phyloP scores from a whole-genome alignment of 2,113 vertebrate species.

The Apistogramma diplotaenia region DNA sequence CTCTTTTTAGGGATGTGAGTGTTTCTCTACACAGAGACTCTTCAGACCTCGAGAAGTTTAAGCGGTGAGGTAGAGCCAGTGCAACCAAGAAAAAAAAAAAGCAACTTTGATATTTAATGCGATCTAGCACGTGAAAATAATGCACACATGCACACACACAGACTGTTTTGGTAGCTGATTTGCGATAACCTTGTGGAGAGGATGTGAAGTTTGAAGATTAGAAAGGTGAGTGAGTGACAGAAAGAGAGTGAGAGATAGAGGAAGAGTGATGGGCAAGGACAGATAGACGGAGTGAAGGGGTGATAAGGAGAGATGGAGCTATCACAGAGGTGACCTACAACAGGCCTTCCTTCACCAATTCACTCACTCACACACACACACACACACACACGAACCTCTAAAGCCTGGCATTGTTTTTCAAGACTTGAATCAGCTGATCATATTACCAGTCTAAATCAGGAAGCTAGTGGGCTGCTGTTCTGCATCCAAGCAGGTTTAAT shows the following conservation, averaged over 20 bases:
- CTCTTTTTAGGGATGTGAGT: slow-evolving; percentile 7
- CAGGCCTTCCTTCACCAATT: slow-evolving; percentile 36
- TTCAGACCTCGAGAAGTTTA: slow-evolving; percentile 34
- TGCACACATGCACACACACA: neutral
- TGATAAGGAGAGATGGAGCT: slow-evolving; percentile 68
- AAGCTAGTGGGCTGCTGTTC: neutral
- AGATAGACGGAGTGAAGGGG: slow-evolving; percentile 65
- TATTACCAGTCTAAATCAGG: neutral
- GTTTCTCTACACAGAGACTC: neutral
- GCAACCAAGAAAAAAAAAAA: slow-evolving; percentile 3
- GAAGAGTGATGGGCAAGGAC: slow-evolving; percentile 68
- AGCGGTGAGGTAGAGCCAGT: slow-evolving; percentile 8
- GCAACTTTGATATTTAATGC: slow-evolving; percentile 31
- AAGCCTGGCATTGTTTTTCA: slow-evolving; percentile 28
- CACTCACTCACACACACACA: neutral
- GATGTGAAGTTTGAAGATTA: slow-evolving; percentile 64
- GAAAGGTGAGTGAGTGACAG: slow-evolving; percentile 64
- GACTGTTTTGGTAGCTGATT: slow-evolving; percentile 30
- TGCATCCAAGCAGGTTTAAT: neutral
- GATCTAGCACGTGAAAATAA: slow-evolving; percentile 22
- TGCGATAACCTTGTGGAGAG: slow-evolving; percentile 62
- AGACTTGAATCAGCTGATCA: slow-evolving; percentile 11
- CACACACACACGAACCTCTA: slow-evolving; percentile 11
- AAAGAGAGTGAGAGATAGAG: slow-evolving; percentile 34
- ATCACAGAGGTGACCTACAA: slow-evolving; percentile 67